Evolutionary conservation across 2,113 vertebrate genomes (phyloP).

Genomic region (Mobula birostris): DNA sequence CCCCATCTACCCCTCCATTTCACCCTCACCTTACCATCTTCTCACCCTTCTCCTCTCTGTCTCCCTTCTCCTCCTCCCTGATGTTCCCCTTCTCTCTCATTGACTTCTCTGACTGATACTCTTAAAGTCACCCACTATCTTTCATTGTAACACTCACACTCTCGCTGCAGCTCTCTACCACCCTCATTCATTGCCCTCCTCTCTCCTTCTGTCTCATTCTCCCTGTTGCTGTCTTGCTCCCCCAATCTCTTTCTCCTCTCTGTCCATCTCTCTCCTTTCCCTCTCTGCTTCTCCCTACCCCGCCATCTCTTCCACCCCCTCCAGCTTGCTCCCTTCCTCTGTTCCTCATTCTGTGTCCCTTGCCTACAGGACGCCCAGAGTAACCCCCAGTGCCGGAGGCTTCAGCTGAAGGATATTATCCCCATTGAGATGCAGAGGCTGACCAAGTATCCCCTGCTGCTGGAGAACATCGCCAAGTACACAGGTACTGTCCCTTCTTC

Average conservation of each 20-base stretch:
- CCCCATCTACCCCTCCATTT: background rate
- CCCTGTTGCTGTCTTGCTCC: background rate
- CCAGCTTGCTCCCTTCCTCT: no score
- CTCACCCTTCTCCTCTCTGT: background rate
- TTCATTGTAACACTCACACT: background rate
- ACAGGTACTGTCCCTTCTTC: slow-evolving; percentile 64
- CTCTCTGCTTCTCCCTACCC: background rate
- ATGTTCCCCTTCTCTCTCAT: no score
- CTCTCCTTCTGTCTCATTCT: background rate
- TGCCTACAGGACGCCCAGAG: slow-evolving; percentile 74
- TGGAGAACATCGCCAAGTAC: slow-evolving; percentile 81
- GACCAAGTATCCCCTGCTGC: slow-evolving; percentile 80
- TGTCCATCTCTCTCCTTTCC: background rate
- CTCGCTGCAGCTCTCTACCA: background rate
- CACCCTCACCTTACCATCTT: no score
- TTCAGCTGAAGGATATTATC: slow-evolving; percentile 88
- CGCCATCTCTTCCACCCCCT: background rate
- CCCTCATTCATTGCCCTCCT: background rate
- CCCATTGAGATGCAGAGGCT: slow-evolving; percentile 86
- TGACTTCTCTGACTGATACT: background rate
- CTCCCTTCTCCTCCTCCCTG: background rate
- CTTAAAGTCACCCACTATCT: background rate
- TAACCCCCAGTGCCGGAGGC: slow-evolving; percentile 71
- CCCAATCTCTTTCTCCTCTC: background rate
- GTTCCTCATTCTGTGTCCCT: background rate